Evolutionary conservation across 2,888 invertebrate species (phyloP), one percentile per base, ranked within the genome.

Genomic region (Lithophane leautieri): DNA sequence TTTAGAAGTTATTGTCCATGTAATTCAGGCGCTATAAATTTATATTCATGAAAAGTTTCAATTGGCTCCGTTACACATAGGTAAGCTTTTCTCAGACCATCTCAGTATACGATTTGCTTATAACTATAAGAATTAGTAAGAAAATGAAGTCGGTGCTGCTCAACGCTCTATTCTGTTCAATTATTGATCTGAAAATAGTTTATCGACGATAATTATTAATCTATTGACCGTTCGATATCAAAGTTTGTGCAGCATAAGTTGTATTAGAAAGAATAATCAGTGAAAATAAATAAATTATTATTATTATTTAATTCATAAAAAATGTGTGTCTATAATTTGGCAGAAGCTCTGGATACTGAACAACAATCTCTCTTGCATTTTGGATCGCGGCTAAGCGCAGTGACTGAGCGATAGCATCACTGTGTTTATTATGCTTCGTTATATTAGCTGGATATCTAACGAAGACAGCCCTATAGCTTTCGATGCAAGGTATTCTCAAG

Each of bases 261-360:
- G 11, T 42, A 8, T 40, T 22, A 14, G 2, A 58, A 42, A 68
- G 9, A 54, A 54, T 28, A 25, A 69, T 22, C 16, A 47, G 12
- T 44, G 12, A 54, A 44, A 8, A 42, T 44, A 44, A n/a, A 12
- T 65, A 12, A 2, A 34, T 34, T 34, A 34, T n/a, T n/a, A n/a
- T n/a, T 28, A 9, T 22, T 19, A n/a, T 9, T 19, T 2, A n/a
- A 44, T 25, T 25, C 19, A 70, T 71, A 25, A 47, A 52, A 68
- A 34, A 9, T 19, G 2, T n/a, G n/a, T 14, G 34, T 56, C 19
- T 71, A 71, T 40, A 40, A 60, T 60, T 73, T 73, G 25, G 28
- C 40, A 60, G 47, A 60, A 40, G 58, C 58, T 72, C 22, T 34
- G 19, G 2, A 40, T 22, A 34, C 7, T 22, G 25, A 71, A 58